phyloP scores from a whole-genome alignment of 1,140 invertebrate species.

The Dendroctonus ponderosae region DNA sequence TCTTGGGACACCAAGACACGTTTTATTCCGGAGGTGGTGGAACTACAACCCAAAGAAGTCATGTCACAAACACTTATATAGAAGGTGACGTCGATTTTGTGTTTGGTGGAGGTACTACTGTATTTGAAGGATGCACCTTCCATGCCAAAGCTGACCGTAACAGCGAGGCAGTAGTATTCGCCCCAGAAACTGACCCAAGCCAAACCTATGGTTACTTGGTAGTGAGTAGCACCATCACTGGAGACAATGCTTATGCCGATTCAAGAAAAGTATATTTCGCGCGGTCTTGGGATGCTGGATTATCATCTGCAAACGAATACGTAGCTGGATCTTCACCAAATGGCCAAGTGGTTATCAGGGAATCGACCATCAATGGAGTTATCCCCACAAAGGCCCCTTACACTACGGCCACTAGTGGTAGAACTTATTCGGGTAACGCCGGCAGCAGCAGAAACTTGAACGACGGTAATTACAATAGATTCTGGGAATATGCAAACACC shows the following conservation, averaged over 20 bases:
- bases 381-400: constrained; percentile 1
- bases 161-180: constrained; percentile 10
- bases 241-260: constrained; percentile 2
- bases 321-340: constrained; percentile 8
- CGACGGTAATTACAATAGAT: constrained; percentile 2
- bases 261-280: constrained; percentile 11
- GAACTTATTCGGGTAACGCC: background rate
- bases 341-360: constrained; percentile 3
- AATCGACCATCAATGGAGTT: background rate
- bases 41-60: constrained; percentile 2
- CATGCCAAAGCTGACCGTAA: constrained; percentile 13
- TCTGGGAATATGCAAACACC: constrained; percentile 2
- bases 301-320: constrained; percentile 15
- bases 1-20: constrained; percentile 17
- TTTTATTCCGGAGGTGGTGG: constrained; percentile 1
- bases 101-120: constrained; percentile 8
- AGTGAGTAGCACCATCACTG: constrained; percentile 11
- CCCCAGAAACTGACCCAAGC: constrained; percentile 4
- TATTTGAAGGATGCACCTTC: constrained; percentile 13
- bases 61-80: constrained; percentile 8
- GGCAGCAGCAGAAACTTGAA: constrained; percentile 1
- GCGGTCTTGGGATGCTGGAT: constrained; percentile 9
- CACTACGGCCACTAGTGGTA: background rate
- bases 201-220: constrained; percentile 12
- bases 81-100: constrained; percentile 22